phyloP scores from a whole-genome alignment of 2,113 vertebrate species.

The Upupa epops region DNA sequence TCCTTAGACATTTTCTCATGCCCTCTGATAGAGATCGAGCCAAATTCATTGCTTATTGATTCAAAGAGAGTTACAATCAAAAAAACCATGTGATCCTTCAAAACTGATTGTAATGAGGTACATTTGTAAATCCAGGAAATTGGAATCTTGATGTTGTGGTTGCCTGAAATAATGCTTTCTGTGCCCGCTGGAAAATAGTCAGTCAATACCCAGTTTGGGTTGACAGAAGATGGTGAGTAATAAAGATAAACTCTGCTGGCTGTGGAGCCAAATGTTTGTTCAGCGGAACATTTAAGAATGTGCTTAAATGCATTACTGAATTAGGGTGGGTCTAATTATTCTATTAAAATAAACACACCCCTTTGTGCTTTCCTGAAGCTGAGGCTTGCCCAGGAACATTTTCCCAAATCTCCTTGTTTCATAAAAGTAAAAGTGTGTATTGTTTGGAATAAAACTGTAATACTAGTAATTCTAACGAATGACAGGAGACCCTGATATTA shows the following conservation, averaged over 20 bases:
- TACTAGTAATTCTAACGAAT: background rate
- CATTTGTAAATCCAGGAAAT: slow-evolving; percentile 20
- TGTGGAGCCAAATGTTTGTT: slow-evolving; percentile 9
- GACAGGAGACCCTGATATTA: background rate
- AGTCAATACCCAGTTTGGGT: background rate
- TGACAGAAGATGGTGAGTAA: slow-evolving; percentile 16
- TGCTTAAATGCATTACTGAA: slow-evolving; percentile 18
- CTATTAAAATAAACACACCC: slow-evolving; percentile 30
- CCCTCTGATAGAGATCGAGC: background rate
- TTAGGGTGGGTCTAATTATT: slow-evolving; percentile 36
- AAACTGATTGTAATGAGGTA: background rate
- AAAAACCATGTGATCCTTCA: background rate
- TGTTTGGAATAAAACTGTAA: background rate
- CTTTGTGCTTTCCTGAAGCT: slow-evolving; percentile 8
- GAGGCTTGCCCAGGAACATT: background rate
- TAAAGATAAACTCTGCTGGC: slow-evolving; percentile 20
- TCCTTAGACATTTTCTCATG: slow-evolving; percentile 49
- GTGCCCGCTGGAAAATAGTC: slow-evolving; percentile 5
- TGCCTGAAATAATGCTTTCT: background rate
- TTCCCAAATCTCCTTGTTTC: background rate
- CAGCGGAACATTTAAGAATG: slow-evolving; percentile 3
- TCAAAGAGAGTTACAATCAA: background rate
- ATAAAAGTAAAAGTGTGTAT: background rate
- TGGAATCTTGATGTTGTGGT: background rate
- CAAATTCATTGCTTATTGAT: slow-evolving; percentile 12